Percentiles rank a stretch among this genome's conserved stretches.
These are phyloP conservation scores for Phalanger gymnotis DNA, from an alignment of 2,797 vertebrate species.

Conservation along the genomic window DNA sequence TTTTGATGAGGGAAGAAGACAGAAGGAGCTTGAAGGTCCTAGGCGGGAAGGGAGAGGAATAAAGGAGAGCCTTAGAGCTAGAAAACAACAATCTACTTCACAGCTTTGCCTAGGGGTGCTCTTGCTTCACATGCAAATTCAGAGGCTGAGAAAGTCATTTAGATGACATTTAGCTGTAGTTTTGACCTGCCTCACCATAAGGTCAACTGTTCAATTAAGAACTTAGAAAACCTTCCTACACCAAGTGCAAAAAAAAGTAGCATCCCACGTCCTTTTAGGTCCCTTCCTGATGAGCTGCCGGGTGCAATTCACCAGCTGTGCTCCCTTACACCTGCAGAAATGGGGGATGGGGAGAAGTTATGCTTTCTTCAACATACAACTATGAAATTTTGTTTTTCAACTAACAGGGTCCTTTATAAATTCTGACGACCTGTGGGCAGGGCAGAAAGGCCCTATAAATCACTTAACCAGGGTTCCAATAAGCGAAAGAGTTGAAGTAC, in stretches of 20 bases:
- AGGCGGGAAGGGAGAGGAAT: neutral
- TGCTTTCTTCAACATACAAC: neutral
- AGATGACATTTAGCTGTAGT: neutral
- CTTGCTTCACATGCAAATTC: neutral
- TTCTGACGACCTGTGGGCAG: neutral
- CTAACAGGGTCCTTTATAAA: neutral
- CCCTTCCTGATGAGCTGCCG: neutral
- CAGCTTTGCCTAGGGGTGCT: neutral
- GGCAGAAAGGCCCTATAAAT: neutral
- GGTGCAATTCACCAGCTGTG: neutral
- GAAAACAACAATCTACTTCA: neutral
- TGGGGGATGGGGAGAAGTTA: neutral
- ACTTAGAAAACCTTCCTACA: neutral
- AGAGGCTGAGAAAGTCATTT: neutral
- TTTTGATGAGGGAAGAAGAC: neutral
- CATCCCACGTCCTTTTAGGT: neutral
- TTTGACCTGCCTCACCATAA: neutral
- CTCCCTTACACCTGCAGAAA: neutral
- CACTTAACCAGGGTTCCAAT: neutral
- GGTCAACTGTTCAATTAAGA: neutral
- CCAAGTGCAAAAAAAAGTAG: neutral
- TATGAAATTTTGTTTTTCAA: neutral
- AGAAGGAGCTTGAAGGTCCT: neutral
- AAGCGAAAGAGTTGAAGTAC: neutral
- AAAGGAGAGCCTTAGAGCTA: neutral